Base-by-base conservation (phyloP, 2,113 vertebrate genomes). In the Phaethornis superciliosus region DNA sequence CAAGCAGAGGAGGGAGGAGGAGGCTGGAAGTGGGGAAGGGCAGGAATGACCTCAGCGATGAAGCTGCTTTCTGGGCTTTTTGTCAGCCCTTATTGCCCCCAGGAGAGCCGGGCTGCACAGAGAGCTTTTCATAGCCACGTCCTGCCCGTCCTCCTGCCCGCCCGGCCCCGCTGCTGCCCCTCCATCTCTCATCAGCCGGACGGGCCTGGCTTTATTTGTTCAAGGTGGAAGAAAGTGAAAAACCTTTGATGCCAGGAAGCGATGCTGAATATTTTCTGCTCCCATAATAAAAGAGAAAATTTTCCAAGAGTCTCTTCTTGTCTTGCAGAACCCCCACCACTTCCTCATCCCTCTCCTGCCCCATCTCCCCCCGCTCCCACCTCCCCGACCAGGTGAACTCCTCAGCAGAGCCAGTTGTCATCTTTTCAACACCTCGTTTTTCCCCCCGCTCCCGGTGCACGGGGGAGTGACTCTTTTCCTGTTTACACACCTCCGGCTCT, bases 341-440 rank as follows among this genome's bases (percentile, higher is more conserved):
- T 72, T 64, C 59, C 62, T 90, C 23, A 11, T 81, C 89, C 85
- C 32, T 92, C 32, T 3, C 51, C 75, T 68, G 79, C 55, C 84
- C 32, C 8, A 23, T 75, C 70, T 91, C 74, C 64, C 78, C 64
- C 46, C 6, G 9, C 27, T 84, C 75, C 80, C 85, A 64, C n/a
- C 90, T 95, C 94, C 83, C 80, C n/a, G 40, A 59, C 87, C 96
- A 97, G 96, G 96, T 97, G 96, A 97, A 94, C 82, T 96, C 44
- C 56, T 90, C 56, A 42, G 88, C 97, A 93, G 90, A 96, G 65
- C 84, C 92, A 21, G 90, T 94, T 96, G 97, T 96, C 96, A 96
- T 96, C 97, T 88, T 98, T 98, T 97, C 97, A 97, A 95, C 97
- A 97, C 94, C 95, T 98, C 97, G 59, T 97, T 97, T 98, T 96